Base-by-base conservation (phyloP, 1,140 invertebrate genomes). In the Centruroides sculpturatus region DNA sequence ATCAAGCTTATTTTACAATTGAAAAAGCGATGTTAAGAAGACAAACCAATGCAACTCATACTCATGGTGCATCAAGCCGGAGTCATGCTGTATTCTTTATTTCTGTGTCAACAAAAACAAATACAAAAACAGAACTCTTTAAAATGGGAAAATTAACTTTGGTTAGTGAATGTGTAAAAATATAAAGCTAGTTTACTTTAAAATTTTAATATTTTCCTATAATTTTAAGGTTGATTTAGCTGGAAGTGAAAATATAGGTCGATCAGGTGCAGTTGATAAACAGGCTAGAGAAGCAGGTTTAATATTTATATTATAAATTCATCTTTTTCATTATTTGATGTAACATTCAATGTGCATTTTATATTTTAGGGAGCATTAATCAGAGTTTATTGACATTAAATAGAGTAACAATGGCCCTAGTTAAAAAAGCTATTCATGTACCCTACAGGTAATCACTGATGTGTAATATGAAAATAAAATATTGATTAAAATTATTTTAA, bases 371-470 rank as follows among this genome's bases (percentile, higher is more conserved):
- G 12, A 96, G 87, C 71, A 98, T 98, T 56, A 98, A 98, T 75
- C 89, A 95, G 71, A 92, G 87, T n/a, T 76, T 98, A n/a, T 74
- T 98, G 36, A 97, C 94, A 0, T 80, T 98, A 1, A 94, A 95
- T 0, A 78, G 94, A 69, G 93, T 97, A 13, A 98, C 98, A 61
- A 96, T 90, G 0, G 83, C 90, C 5, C 76, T 98, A n/a, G 92
- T 94, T 8, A 91, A 97, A 72, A 80, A 85, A 70, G 83, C 87
- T 57, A 47, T 7, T 3, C 92, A 98, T 73, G 81, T 98, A 67
- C 94, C 94, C 1, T 98, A 98, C 73, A 80, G 89, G 85, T 88
- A 71, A 55, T 59, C 57, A 13, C 6, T 41, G 13, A 46, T 55
- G 8, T 11, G 1, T 13, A 55, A 51, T n/a, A 51, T n/a, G 10